phyloP scores from a whole-genome alignment of 2,888 invertebrate species.

The Sphecodes monilicornis region DNA sequence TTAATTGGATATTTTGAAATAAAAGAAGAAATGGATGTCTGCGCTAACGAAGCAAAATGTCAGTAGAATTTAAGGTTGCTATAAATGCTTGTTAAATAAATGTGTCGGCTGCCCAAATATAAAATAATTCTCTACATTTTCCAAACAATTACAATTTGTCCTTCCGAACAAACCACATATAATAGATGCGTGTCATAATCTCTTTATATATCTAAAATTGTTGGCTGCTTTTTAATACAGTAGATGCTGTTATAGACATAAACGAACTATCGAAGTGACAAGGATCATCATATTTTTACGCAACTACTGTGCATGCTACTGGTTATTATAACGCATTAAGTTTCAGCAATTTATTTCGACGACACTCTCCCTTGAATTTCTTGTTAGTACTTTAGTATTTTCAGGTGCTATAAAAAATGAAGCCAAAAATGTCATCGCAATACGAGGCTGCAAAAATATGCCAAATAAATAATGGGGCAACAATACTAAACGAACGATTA shows the following conservation, averaged over 20 bases:
- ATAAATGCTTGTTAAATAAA: neutral
- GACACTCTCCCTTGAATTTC: neutral
- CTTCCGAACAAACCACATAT: neutral
- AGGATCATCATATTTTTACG: neutral
- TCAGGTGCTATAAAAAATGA: neutral
- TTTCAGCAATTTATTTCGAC: neutral
- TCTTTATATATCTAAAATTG: neutral
- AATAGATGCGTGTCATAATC: neutral
- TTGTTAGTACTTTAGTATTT: neutral
- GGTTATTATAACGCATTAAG: neutral
- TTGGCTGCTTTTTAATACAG: neutral
- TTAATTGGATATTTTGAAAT: neutral
- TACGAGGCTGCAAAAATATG: neutral
- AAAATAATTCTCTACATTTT: neutral
- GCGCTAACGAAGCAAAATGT: neutral
- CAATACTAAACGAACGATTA: neutral
- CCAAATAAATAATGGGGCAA: neutral
- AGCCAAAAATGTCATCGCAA: neutral
- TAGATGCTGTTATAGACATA: neutral
- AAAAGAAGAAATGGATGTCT: neutral
- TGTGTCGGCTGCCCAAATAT: neutral
- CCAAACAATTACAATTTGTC: neutral
- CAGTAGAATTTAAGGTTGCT: neutral
- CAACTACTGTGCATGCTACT: neutral
- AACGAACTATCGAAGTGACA: neutral